Conservation (phyloP, 92 coral and sea anemone species). For the Siderastrea siderea region DNA sequence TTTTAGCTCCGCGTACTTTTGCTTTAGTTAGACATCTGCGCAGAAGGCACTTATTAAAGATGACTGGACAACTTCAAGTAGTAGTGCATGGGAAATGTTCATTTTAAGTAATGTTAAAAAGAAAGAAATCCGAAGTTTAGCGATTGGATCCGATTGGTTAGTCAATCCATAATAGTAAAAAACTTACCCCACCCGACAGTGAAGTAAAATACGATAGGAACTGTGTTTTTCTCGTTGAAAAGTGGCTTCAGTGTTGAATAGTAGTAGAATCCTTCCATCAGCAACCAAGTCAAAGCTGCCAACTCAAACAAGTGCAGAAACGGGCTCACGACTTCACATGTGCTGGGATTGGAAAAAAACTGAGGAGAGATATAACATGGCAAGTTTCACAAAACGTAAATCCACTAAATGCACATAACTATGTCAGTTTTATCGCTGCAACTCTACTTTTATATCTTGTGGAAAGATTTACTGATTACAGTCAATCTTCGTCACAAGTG, state of each 20-base stretch:
- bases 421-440: not conserved
- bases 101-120: no score
- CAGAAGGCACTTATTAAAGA: no score
- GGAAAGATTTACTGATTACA: no score
- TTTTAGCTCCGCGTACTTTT: no score
- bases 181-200: constrained; percentile 91
- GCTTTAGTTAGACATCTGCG: no score
- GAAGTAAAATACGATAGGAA: constrained; percentile 73
- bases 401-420: not conserved
- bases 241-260: constrained; percentile 70
- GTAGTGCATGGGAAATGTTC: no score
- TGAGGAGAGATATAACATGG: constrained; percentile 13
- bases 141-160: no score
- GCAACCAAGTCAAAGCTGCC: constrained; percentile 83
- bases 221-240: constrained; percentile 80
- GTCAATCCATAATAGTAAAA: no score
- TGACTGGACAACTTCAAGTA: no score
- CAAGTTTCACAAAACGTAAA: not conserved
- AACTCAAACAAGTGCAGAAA: constrained; percentile 89
- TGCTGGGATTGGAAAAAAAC: constrained; percentile 72
- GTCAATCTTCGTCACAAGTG: no score
- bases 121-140: no score
- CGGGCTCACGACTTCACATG: constrained; percentile 81
- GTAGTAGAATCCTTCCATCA: constrained; percentile 86
- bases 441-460: no score